phyloP scores from a whole-genome alignment of 2,888 invertebrate species.

The Pharmacophagus antenor region DNA sequence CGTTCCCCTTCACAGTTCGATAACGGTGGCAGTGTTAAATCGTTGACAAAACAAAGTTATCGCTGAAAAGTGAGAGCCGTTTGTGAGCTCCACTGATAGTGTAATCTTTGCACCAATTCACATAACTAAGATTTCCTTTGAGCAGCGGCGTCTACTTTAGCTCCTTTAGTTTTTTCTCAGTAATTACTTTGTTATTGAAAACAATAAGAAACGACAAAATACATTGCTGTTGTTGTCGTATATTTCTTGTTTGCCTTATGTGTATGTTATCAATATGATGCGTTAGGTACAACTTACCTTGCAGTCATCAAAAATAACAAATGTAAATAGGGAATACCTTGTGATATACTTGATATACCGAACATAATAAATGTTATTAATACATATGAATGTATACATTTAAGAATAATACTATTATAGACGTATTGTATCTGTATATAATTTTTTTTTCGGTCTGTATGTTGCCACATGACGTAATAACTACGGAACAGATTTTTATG shows the following conservation, averaged over 20 bases:
- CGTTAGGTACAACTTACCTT: background rate
- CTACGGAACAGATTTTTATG: no score
- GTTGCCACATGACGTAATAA: no score
- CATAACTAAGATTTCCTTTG: constrained; percentile 15
- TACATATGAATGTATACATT: no score
- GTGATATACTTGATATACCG: no score
- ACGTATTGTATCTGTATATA: no score
- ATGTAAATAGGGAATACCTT: no score
- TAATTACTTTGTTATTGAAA: constrained; percentile 26
- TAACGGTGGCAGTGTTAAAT: constrained; percentile 69
- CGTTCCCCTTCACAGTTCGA: constrained; percentile 73
- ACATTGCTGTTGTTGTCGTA: background rate
- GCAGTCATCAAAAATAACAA: no score
- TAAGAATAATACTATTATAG: no score
- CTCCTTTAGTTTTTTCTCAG: constrained; percentile 9
- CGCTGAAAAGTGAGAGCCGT: constrained; percentile 54
- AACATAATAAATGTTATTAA: no score
- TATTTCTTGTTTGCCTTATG: background rate
- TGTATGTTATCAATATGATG: background rate
- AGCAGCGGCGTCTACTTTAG: constrained; percentile 10
- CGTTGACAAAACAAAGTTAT: constrained; percentile 62
- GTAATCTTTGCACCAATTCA: constrained; percentile 22
- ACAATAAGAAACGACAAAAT: constrained; percentile 13
- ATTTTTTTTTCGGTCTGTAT: no score
- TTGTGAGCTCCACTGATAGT: constrained; percentile 39